A percentile compares a stretch with the other conserved stretches of the same genome.
Evolutionary conservation across 2,888 invertebrate species (phyloP).

Genomic region (Nasonia oneida): DNA sequence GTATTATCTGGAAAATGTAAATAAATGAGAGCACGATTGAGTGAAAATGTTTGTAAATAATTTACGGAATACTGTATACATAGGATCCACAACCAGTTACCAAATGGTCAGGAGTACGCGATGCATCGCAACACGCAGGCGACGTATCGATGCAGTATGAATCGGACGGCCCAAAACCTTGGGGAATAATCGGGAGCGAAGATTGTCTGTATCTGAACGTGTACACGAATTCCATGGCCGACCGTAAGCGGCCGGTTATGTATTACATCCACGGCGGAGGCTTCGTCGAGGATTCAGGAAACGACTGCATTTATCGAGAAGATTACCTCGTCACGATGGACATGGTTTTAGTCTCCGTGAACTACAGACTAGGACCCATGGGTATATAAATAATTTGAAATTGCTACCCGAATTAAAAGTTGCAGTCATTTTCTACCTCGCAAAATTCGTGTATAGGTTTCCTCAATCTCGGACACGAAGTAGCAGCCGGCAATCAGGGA

Average conservation of each 20-base stretch:
- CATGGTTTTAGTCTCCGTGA: slow-evolving; percentile 65
- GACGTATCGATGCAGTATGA: slow-evolving; percentile 15
- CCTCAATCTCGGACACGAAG: slow-evolving; percentile 68
- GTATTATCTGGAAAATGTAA: slow-evolving; percentile 36
- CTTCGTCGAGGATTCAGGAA: slow-evolving; percentile 63
- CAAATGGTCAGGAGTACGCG: slow-evolving; percentile 65
- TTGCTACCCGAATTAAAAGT: neutral
- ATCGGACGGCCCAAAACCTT: slow-evolving; percentile 40
- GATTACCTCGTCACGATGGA: slow-evolving; percentile 67
- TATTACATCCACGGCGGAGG: slow-evolving; percentile 69
- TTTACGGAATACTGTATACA: neutral
- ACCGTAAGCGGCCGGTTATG: slow-evolving; percentile 65
- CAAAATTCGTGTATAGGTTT: slow-evolving; percentile 65
- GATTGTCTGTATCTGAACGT: slow-evolving; percentile 69
- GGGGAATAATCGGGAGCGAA: slow-evolving; percentile 58
- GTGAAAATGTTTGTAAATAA: neutral
- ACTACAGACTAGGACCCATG: slow-evolving; percentile 66
- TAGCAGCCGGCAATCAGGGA: slow-evolving; percentile 71
- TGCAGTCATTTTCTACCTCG: neutral
- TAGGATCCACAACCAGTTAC: slow-evolving; percentile 65
- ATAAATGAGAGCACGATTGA: neutral
- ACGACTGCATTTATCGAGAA: slow-evolving; percentile 59
- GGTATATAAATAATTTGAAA: slow-evolving; percentile 58
- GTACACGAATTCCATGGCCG: slow-evolving; percentile 59
- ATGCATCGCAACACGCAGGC: slow-evolving; percentile 50